Base-by-base conservation (phyloP, 2,113 vertebrate species). In the Siphamia tubifer region DNA sequence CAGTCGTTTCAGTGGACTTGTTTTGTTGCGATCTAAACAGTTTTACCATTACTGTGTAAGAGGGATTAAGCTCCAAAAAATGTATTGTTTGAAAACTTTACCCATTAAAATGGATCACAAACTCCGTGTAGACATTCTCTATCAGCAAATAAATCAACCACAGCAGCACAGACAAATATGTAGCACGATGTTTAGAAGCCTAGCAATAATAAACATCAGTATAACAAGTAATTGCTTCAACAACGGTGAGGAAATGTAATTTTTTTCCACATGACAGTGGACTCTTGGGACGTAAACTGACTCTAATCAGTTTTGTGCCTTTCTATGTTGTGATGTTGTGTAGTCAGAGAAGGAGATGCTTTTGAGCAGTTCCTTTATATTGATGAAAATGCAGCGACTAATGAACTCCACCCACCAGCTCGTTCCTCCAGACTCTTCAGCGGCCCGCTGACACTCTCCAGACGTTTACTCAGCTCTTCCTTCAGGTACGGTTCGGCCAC, bases 401-500 rank as follows among this genome's bases (percentile, higher is more conserved):
- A 16, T 34, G 16, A 54, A 52, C n/a, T 30, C 36, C 53, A 82
- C 71, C 85, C 49, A 99, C 98, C 98, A 88, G 96, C 96, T 13
- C 97, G 92, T 62, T 98, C 96, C 83, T 98, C 96, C 81, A 99
- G 85, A 47, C 92, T 96, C 82, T 83, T 95, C 61, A 99, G 94
- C 3, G 98, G 97, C 6, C 92, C 87, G 0, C 94, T 91, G 67
- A 99, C 95, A 0, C 94, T 94, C 76, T 95, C 94, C 83, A 98
- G 91, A 2, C 97, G 94, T 67, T 99, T 99, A 69, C 88, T 91
- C 15, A 99, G 87, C 88, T 99, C 98, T 13, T 99, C 96, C 68
- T 94, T 93, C 70, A 99, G 95, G 76, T 99, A 99, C 9, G 96
- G 96, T 56, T 99, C 98, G 3, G 91, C 95, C 3, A 99, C 95